Conservation (phyloP, 92 coral and sea anemone species). For the Muricea muricata region DNA sequence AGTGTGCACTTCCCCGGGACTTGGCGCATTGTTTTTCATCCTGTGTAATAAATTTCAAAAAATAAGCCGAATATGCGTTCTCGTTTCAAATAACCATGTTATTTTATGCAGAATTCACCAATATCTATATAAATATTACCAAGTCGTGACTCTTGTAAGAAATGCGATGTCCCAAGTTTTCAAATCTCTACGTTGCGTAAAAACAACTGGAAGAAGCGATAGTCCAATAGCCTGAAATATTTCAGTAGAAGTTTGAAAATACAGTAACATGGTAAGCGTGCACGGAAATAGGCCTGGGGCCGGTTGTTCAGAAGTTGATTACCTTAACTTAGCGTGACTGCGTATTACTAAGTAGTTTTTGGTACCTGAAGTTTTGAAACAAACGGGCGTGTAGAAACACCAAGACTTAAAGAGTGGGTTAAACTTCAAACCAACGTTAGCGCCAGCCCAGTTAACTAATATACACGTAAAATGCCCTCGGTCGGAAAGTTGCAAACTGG, state of each 20-base stretch:
- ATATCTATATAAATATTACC: constrained; percentile 48
- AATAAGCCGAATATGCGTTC: too few species aligned
- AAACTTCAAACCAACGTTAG: too few species aligned
- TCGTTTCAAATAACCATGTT: not conserved
- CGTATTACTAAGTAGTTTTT: too few species aligned
- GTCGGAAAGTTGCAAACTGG: too few species aligned
- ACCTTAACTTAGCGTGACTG: too few species aligned
- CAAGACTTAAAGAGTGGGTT: too few species aligned
- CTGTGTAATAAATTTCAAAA: constrained; percentile 13
- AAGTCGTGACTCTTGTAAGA: constrained; percentile 71
- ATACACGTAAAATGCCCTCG: too few species aligned
- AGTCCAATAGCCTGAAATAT: constrained; percentile 52
- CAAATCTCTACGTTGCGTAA: constrained; percentile 39
- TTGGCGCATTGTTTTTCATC: constrained; percentile 64
- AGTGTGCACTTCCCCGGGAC: constrained; percentile 48
- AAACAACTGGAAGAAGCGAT: constrained; percentile 61
- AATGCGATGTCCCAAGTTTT: constrained; percentile 76
- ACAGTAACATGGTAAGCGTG: not conserved
- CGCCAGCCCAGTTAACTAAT: too few species aligned
- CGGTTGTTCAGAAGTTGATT: too few species aligned
- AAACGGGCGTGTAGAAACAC: too few species aligned
- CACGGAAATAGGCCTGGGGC: too few species aligned
- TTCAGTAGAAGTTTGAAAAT: not conserved
- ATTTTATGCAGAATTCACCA: not conserved
- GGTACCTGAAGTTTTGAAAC: too few species aligned